phyloP scores from a whole-genome alignment of 1,140 invertebrate genomes.

The Muscidifurax raptorellus region DNA sequence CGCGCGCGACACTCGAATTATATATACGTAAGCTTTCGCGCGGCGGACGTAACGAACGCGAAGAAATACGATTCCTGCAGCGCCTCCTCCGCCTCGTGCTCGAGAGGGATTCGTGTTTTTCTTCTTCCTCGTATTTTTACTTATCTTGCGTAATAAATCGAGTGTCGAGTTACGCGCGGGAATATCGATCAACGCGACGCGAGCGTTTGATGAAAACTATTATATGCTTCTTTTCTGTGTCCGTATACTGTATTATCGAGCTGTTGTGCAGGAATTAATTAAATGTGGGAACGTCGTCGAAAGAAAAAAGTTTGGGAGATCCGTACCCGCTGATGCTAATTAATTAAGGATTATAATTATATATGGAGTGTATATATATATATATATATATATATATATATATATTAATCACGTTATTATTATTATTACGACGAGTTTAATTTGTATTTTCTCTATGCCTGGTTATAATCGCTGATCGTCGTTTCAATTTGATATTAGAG shows the following conservation, averaged over 20 bases:
- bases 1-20: conserved; percentile 22
- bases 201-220: background rate
- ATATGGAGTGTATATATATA: too few species aligned
- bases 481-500: background rate
- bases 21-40: background rate
- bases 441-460: background rate
- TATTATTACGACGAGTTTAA: too few species aligned
- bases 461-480: background rate
- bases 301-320: too few species aligned
- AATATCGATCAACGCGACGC: background rate
- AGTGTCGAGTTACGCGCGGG: background rate
- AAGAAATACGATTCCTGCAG: conserved; percentile 18
- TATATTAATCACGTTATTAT: too few species aligned
- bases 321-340: too few species aligned
- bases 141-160: conserved; percentile 8
- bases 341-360: too few species aligned
- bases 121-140: background rate
- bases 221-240: background rate
- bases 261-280: too few species aligned
- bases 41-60: conserved; percentile 15
- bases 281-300: too few species aligned
- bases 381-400: too few species aligned
- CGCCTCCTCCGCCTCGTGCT: background rate
- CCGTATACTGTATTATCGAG: background rate
- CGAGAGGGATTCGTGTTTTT: background rate